phyloP scores from a whole-genome alignment of 2,888 invertebrate genomes.

The Pyrrhosoma nymphula region DNA sequence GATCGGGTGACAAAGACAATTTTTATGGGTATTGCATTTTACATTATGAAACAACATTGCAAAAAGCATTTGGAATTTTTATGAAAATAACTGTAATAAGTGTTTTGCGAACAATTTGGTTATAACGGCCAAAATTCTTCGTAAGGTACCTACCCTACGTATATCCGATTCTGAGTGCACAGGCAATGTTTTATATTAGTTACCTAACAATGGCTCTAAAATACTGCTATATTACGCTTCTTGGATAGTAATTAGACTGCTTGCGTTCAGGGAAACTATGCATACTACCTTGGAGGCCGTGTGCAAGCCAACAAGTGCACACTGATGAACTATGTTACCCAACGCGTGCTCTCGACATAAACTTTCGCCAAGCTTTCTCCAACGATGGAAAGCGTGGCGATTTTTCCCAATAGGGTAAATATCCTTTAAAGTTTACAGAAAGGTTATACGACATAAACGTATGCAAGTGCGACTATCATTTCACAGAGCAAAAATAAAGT shows the following conservation, averaged over 20 bases:
- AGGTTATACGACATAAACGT: background rate
- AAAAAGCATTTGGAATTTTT: too few relatives aligned
- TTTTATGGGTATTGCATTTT: too few relatives aligned
- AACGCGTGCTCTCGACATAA: background rate
- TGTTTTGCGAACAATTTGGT: too few relatives aligned
- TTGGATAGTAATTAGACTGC: background rate
- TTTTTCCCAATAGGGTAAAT: background rate
- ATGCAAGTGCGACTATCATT: background rate
- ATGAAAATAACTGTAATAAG: too few relatives aligned
- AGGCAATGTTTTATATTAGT: too few relatives aligned
- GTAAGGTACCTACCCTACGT: too few relatives aligned
- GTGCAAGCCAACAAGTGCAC: background rate
- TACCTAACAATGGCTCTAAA: too few relatives aligned
- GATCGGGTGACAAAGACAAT: too few relatives aligned
- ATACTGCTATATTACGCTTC: background rate
- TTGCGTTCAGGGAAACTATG: background rate
- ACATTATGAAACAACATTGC: too few relatives aligned
- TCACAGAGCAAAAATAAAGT: background rate
- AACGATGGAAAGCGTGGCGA: background rate
- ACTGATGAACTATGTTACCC: background rate
- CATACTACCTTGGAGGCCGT: background rate
- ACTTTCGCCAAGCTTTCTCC: background rate
- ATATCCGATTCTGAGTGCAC: too few relatives aligned
- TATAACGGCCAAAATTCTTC: too few relatives aligned
- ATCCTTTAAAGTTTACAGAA: background rate